phyloP scores from a whole-genome alignment of 2,888 invertebrate species.

The Heteromyza rotundicornis region DNA sequence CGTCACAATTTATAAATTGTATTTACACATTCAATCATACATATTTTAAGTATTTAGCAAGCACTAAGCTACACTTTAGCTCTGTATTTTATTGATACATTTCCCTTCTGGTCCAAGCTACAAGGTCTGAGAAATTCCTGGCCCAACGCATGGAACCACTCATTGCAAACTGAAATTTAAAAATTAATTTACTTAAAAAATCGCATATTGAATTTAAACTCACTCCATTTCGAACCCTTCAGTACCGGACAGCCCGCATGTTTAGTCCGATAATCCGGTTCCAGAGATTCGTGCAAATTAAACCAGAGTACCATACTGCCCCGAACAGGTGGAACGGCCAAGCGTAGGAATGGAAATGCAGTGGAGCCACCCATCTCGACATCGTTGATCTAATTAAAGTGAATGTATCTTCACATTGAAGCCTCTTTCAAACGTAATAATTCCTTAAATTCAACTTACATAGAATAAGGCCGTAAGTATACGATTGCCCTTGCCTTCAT shows the following conservation, averaged over 20 bases:
- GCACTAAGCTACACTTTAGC: too few relatives aligned
- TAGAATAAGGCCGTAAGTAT: slow-evolving; percentile 38
- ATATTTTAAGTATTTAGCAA: too few relatives aligned
- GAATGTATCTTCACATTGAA: neutral
- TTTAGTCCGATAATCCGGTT: slow-evolving; percentile 84
- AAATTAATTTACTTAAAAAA: neutral
- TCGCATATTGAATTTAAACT: slow-evolving; percentile 36
- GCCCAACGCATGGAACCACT: slow-evolving; percentile 85
- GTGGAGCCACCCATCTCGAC: slow-evolving; percentile 86
- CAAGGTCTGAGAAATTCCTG: slow-evolving; percentile 77
- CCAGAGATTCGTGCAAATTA: slow-evolving; percentile 86
- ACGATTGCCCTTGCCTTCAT: slow-evolving; percentile 32
- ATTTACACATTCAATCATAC: too few relatives aligned
- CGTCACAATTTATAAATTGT: too few relatives aligned
- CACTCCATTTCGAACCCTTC: slow-evolving; percentile 94
- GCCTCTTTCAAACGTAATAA: neutral
- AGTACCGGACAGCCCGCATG: slow-evolving; percentile 96
- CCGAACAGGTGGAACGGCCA: slow-evolving; percentile 84
- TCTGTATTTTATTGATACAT: slow-evolving; percentile 44
- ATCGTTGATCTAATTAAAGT: slow-evolving; percentile 30
- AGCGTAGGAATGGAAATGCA: slow-evolving; percentile 85
- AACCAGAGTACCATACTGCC: slow-evolving; percentile 91
- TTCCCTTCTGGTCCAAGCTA: slow-evolving; percentile 54
- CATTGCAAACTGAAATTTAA: slow-evolving; percentile 72
- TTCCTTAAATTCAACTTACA: slow-evolving; percentile 29